phyloP scores from a whole-genome alignment of 2,797 vertebrate genomes.

The Propithecus perrieri region DNA sequence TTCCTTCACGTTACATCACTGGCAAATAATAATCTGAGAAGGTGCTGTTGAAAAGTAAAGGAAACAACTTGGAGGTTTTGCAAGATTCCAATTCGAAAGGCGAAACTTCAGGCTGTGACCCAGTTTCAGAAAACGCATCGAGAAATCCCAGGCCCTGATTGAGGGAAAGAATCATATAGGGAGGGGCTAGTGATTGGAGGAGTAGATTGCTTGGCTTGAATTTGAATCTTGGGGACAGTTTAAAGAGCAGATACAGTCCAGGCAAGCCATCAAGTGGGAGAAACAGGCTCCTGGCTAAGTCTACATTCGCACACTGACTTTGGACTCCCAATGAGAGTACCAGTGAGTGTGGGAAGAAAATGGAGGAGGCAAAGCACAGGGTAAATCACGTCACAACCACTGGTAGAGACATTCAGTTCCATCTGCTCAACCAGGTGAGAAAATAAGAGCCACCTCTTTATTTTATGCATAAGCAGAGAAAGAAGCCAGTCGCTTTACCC shows the following conservation, averaged over 20 bases:
- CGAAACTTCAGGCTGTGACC: background rate
- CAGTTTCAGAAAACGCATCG: background rate
- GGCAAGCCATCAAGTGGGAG: background rate
- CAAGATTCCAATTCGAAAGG: background rate
- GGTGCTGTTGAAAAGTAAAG: background rate
- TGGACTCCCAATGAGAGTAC: background rate
- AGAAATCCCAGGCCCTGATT: background rate
- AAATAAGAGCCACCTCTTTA: background rate
- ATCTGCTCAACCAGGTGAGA: background rate
- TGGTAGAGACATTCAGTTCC: background rate
- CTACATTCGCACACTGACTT: background rate
- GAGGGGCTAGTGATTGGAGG: background rate
- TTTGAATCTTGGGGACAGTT: background rate
- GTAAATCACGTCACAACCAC: background rate
- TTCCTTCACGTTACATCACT: background rate
- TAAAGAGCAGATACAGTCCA: background rate
- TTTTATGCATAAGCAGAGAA: background rate
- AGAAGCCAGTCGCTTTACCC: background rate
- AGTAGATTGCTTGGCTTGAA: background rate
- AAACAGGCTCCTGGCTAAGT: background rate
- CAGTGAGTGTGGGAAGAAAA: background rate
- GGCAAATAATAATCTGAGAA: conserved; percentile 11
- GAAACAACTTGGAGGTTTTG: background rate
- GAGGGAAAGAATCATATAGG: background rate
- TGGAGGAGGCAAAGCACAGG: background rate